A percentile compares a stretch with the other conserved stretches of the same genome.
phyloP scores from a whole-genome alignment of 2,888 invertebrate genomes.

The Hydrotaea cyrtoneurina region DNA sequence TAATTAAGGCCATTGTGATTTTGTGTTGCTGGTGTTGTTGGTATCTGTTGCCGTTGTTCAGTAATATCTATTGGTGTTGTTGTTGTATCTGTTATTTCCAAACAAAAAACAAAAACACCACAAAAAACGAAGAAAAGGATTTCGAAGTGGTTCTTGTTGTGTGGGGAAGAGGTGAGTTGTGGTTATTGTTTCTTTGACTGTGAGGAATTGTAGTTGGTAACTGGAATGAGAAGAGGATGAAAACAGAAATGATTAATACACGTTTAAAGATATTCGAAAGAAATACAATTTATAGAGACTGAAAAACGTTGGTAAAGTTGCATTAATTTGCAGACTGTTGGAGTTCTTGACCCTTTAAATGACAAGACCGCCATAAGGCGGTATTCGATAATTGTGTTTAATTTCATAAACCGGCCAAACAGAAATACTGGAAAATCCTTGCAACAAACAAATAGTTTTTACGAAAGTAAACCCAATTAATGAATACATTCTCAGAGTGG shows the following conservation, averaged over 20 bases:
- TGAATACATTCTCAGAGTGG: too few relatives aligned
- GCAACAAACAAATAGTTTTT: too few relatives aligned
- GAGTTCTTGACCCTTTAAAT: too few relatives aligned
- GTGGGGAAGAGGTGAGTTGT: conserved; percentile 17
- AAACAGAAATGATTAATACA: neutral
- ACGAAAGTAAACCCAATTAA: too few relatives aligned
- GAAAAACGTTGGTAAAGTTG: too few relatives aligned
- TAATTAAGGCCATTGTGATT: conserved; percentile 88
- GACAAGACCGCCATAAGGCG: too few relatives aligned
- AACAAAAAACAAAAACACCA: conserved; percentile 1
- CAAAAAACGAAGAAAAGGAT: conserved; percentile 22
- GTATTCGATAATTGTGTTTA: too few relatives aligned
- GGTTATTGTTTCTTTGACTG: neutral
- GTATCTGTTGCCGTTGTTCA: conserved; percentile 54
- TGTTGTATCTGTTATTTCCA: conserved; percentile 8
- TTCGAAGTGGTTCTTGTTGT: conserved; percentile 16
- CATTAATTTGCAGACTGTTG: too few relatives aligned
- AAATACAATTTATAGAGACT: too few relatives aligned
- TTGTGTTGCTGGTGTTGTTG: conserved; percentile 54
- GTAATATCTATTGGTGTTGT: neutral
- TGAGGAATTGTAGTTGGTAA: conserved; percentile 32
- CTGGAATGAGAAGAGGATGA: conserved; percentile 17
- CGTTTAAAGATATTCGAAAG: too few relatives aligned
- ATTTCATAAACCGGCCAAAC: too few relatives aligned
- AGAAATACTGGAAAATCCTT: too few relatives aligned